These are phyloP conservation scores for Setophaga petechia DNA, from an alignment of 2,113 vertebrate genomes.

Conservation along the genomic window DNA sequence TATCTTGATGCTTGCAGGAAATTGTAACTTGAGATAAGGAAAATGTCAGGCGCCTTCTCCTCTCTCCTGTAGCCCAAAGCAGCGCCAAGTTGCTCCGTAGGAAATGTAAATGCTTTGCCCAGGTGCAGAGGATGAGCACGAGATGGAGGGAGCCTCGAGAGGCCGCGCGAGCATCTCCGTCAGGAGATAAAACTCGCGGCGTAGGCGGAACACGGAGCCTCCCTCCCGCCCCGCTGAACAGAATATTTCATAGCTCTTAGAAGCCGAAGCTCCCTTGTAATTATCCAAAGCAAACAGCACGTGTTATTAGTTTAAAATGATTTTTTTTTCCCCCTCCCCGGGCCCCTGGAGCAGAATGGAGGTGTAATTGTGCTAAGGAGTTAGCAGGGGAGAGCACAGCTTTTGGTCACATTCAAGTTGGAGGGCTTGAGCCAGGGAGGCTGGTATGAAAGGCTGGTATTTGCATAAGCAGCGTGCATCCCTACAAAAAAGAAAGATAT, in stretches of 20 bases:
- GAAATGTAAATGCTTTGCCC: constrained; percentile 52
- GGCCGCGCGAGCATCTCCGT: not conserved
- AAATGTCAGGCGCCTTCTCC: constrained; percentile 56
- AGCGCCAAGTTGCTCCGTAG: not conserved
- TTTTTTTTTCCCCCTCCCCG: constrained; percentile 25
- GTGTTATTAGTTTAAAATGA: constrained; percentile 73
- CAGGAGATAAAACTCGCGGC: constrained; percentile 39
- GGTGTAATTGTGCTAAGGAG: constrained; percentile 69
- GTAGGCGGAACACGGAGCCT: constrained; percentile 42
- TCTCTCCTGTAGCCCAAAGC: constrained; percentile 35
- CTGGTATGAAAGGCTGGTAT: constrained; percentile 82
- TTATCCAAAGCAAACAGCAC: constrained; percentile 75
- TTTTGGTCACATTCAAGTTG: constrained; percentile 83
- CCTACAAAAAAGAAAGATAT: constrained; percentile 80
- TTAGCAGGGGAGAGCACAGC: constrained; percentile 63
- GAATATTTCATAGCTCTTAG: constrained; percentile 64
- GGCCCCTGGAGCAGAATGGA: constrained; percentile 68
- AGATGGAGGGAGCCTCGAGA: constrained; percentile 22
- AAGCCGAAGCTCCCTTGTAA: constrained; percentile 64
- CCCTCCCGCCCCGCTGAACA: constrained; percentile 5
- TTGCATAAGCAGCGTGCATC: constrained; percentile 89
- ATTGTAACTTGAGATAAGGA: constrained; percentile 71
- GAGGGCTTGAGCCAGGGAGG: constrained; percentile 73
- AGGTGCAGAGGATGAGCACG: constrained; percentile 7
- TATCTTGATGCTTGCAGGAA: constrained; percentile 69